These are phyloP conservation scores for Anhinga rufa DNA, from an alignment of 2,113 vertebrate species.

Conservation along the genomic window DNA sequence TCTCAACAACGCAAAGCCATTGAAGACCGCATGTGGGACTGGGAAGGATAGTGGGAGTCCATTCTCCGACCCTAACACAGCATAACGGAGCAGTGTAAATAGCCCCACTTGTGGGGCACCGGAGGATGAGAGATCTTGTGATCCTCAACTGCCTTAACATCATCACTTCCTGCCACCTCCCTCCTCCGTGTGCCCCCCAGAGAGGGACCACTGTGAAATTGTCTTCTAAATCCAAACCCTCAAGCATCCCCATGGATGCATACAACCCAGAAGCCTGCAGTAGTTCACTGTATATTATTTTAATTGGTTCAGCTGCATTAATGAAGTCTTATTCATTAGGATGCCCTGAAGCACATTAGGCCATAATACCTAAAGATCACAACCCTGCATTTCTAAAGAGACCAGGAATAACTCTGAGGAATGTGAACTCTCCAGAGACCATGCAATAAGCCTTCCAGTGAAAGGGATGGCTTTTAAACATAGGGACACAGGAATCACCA, in stretches of 20 bases:
- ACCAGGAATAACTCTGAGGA: neutral
- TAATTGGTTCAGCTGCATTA: neutral
- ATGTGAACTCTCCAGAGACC: neutral
- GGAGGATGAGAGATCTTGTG: neutral
- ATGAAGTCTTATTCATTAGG: neutral
- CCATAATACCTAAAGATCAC: neutral
- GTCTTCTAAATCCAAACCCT: neutral
- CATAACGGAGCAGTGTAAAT: fast-evolving
- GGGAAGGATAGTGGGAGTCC: neutral
- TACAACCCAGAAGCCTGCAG: neutral
- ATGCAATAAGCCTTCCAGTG: neutral
- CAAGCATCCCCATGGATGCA: neutral
- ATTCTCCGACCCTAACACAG: neutral
- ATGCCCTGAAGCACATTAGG: neutral
- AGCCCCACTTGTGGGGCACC: neutral
- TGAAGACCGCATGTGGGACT: neutral
- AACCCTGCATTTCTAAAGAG: neutral
- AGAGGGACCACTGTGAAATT: neutral
- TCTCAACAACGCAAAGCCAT: fast-evolving
- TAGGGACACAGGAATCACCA: neutral
- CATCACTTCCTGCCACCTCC: neutral
- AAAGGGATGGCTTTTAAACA: neutral
- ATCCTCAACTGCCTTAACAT: neutral
- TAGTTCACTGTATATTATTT: neutral
- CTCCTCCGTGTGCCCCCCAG: neutral